A percentile compares a stretch with the other conserved stretches of the same genome.
These are phyloP conservation scores for Cichlasoma orientale DNA, from an alignment of 2,797 vertebrate species.

Conservation along the genomic window DNA sequence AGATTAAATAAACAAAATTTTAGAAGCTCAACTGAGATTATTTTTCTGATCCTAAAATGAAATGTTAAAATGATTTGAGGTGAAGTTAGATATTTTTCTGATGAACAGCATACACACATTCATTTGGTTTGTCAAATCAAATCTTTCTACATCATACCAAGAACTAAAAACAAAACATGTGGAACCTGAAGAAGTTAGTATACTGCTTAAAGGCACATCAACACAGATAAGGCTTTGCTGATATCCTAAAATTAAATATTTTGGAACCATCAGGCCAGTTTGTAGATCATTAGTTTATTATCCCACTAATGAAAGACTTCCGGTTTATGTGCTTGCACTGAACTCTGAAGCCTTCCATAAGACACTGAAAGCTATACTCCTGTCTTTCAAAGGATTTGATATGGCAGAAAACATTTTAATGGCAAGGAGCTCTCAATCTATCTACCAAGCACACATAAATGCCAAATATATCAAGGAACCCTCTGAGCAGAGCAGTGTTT, in stretches of 20 bases:
- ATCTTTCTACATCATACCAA: background rate
- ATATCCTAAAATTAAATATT: background rate
- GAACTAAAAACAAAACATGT: background rate
- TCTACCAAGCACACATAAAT: too few relatives aligned
- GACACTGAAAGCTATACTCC: too few relatives aligned
- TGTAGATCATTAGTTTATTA: background rate
- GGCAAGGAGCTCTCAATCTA: too few relatives aligned
- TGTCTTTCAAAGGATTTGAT: too few relatives aligned
- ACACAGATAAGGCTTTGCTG: background rate
- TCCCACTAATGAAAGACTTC: too few relatives aligned
- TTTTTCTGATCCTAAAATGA: conserved; percentile 29
- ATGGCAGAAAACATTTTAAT: too few relatives aligned
- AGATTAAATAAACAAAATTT: background rate
- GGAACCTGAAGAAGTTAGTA: background rate
- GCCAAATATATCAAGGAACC: too few relatives aligned
- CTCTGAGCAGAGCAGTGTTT: too few relatives aligned
- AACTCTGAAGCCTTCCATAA: too few relatives aligned
- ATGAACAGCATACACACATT: background rate
- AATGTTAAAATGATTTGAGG: conserved; percentile 8
- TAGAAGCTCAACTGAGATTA: background rate
- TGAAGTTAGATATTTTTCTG: background rate
- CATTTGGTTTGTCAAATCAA: background rate
- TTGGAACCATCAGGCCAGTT: background rate
- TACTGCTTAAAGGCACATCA: background rate
- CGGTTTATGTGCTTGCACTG: too few relatives aligned